Base-by-base conservation (phyloP, 1,140 invertebrate species). In the Anoplolepis gracilipes region DNA sequence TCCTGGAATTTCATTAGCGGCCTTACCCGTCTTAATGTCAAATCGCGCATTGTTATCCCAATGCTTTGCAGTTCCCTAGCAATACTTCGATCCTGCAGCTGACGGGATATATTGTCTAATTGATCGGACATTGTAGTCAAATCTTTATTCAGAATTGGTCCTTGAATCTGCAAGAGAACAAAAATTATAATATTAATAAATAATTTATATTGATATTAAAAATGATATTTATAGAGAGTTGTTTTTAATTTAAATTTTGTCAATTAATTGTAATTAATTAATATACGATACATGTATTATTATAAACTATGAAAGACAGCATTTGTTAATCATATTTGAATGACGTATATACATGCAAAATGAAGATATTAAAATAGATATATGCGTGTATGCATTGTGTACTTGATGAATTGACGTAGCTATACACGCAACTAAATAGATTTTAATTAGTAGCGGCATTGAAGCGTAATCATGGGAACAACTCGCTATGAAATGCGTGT, bases 111-210 rank as follows among this genome's bases (percentile, higher is more conserved):
- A 85, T 96, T 97, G 84, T 97, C 96, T 78, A 98, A 93, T 92
- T 98, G 97, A 91, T 97, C 96, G 19, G 97, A 96, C 70, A 98
- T 95, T 1, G 97, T 96, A 59, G 95, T 96, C 59, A 98, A 92
- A 93, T 98, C 97, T 91, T 96, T 97, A 62, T 96, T 96, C 8
- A 97, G 95, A 59, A 97, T 95, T n/a, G 96, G 96, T n/a, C 96
- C 96, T 87, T 95, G 94, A 55, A 96, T 93, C 95, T 96, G 84
- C 2, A 36, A 65, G 4, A 39, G 8, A 1, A 72, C 28, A 72
- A 4, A 46, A 30, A n/a, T n/a, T n/a, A n/a, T n/a, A 72, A 28
- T 10, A 57, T 5, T 4, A 76, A 19, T 59, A 22, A 19, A 30
- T n/a, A n/a, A n/a, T n/a, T n/a, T n/a, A n/a, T n/a, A n/a, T n/a